Percentiles rank a stretch among this genome's conserved stretches.
phyloP scores from a whole-genome alignment of 2,888 invertebrate genomes.

The Mesorhabditis spiculigera region DNA sequence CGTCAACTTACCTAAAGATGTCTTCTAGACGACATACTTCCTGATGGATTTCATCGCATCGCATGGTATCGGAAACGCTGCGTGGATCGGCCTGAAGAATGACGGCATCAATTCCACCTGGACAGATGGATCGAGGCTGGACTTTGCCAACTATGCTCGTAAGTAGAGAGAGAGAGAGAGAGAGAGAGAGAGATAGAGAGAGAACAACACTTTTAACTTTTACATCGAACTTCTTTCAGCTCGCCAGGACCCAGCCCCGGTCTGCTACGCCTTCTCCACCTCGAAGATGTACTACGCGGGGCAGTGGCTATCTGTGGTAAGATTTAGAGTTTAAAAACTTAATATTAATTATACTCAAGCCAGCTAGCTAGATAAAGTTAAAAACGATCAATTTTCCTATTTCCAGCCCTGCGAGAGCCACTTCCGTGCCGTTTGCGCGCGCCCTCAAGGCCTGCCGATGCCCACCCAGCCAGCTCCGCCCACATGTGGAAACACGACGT shows the following conservation, averaged over 20 bases:
- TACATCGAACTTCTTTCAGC: too few species aligned
- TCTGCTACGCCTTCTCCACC: slow-evolving; percentile 1
- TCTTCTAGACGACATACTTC: neutral
- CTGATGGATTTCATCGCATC: neutral
- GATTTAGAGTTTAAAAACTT: neutral
- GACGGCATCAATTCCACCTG: neutral
- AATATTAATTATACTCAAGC: too few species aligned
- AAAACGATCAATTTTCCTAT: neutral
- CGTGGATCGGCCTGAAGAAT: neutral
- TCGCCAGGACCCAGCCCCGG: slow-evolving; percentile 1
- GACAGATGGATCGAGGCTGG: neutral
- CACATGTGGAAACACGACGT: neutral
- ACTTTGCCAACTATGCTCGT: neutral
- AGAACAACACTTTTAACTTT: too few species aligned
- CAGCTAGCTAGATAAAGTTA: too few species aligned
- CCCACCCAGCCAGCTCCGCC: neutral
- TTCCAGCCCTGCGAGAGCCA: neutral
- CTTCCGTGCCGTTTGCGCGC: slow-evolving; percentile 3
- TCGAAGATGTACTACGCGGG: neutral
- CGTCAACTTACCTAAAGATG: neutral
- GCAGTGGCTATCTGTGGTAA: neutral
- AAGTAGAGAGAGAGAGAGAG: neutral
- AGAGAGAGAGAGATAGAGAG: neutral
- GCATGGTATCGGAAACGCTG: neutral
- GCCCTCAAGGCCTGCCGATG: neutral